These are phyloP conservation scores for Leucania comma DNA, from an alignment of 2,888 invertebrate species.

Conservation along the genomic window DNA sequence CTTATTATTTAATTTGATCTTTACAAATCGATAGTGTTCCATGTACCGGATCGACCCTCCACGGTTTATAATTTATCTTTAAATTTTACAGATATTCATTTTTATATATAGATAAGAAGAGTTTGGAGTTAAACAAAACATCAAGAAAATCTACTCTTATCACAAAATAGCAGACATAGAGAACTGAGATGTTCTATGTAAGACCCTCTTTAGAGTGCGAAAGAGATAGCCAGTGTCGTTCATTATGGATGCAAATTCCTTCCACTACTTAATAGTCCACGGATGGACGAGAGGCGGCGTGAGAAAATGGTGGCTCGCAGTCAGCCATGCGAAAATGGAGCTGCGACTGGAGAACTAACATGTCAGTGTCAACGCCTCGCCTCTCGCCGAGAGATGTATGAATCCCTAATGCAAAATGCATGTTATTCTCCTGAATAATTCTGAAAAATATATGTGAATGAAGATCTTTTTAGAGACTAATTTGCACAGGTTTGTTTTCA, in stretches of 20 bases:
- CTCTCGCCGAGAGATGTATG: conserved; percentile 45
- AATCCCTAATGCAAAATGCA: conserved; percentile 59
- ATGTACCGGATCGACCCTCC: no score
- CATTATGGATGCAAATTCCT: conserved; percentile 84
- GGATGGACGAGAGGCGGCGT: conserved; percentile 75
- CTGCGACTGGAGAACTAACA: conserved; percentile 43
- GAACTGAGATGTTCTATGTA: conserved; percentile 9
- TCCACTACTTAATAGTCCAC: conserved; percentile 81
- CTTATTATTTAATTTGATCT: no score
- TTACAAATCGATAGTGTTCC: no score
- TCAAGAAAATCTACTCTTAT: background rate
- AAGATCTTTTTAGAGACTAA: conserved; percentile 13
- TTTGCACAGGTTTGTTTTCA: conserved; percentile 32
- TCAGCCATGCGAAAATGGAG: conserved; percentile 68
- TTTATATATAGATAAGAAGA: no score
- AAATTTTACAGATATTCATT: no score
- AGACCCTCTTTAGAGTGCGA: conserved; percentile 50
- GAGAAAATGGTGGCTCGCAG: conserved; percentile 78
- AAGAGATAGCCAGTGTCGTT: conserved; percentile 67
- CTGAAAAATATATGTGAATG: conserved; percentile 34
- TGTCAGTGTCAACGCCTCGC: conserved; percentile 52
- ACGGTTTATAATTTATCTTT: no score
- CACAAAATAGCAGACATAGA: background rate
- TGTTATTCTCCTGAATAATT: conserved; percentile 52
- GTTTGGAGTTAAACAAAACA: no score